Evolutionary conservation across 92 coral and sea anemone species (phyloP).

Genomic region (Hydrozoanthus gracilis): DNA sequence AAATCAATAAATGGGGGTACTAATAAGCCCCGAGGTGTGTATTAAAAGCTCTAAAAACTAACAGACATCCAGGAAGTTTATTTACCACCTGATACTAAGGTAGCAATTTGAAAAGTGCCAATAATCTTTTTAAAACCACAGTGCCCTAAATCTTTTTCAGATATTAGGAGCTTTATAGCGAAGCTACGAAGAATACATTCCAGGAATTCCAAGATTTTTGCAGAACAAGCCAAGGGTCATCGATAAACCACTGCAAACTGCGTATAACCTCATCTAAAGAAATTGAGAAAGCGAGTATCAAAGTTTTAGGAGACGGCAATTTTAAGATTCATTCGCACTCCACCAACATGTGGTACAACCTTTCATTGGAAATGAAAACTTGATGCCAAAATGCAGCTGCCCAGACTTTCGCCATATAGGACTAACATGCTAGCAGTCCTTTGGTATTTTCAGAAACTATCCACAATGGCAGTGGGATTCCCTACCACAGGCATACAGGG

Average conservation of each 20-base stretch:
- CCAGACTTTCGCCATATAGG: conserved; percentile 57
- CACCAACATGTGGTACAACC: conserved; percentile 33
- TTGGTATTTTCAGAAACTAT: conserved; percentile 48
- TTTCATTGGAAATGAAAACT: conserved; percentile 34
- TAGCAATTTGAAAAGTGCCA: too few relatives aligned
- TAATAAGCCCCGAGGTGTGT: too few relatives aligned
- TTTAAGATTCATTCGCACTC: conserved; percentile 41
- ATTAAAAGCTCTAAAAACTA: too few relatives aligned
- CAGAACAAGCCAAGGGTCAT: conserved; percentile 55
- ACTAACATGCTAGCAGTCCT: conserved; percentile 51
- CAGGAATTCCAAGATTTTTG: conserved; percentile 43
- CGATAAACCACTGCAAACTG: conserved; percentile 44
- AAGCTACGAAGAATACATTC: conserved; percentile 58
- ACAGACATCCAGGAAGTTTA: too few relatives aligned
- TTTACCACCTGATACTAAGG: too few relatives aligned
- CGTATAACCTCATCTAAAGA: conserved; percentile 39
- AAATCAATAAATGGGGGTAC: too few relatives aligned
- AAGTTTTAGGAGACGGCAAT: conserved; percentile 11
- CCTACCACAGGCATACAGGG: conserved; percentile 48
- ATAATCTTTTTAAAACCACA: too few relatives aligned
- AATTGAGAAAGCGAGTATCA: conserved; percentile 33
- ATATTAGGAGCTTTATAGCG: conserved; percentile 59
- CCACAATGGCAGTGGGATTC: conserved; percentile 65
- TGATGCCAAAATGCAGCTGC: conserved; percentile 56
- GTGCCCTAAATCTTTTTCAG: conserved; percentile 29